Base-by-base conservation (phyloP, 2,113 vertebrate genomes). In the Vulpes vulpes region DNA sequence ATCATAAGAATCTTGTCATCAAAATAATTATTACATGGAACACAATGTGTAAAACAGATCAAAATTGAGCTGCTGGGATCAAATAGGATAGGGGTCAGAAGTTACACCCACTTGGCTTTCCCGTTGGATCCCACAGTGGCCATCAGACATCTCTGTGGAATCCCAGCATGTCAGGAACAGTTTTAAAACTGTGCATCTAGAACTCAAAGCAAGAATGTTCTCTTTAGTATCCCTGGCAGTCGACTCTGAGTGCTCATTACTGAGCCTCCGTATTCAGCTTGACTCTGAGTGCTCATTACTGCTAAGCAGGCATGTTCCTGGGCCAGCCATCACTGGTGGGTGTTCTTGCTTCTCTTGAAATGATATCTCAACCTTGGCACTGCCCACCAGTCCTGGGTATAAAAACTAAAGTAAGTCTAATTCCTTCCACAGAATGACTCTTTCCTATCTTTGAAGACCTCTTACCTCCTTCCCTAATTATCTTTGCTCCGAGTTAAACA, bases 331-430 rank as follows among this genome's bases (percentile, higher is more conserved):
- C 62, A 53, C 19, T n/a, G 57, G 25, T 5, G 30, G 35, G 3
- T 35, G 0, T 55, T 87, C 30, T 85, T 87, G 55, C 30, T 69
- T 76, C 71, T 89, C 88, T 53, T 80, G 11, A 27, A 62, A 11
- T 0, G 2, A 74, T 57, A 57, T 51, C 23, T 86, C 51, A 81
- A 51, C n/a, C 23, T 14, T 71, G 32, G 14, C 19, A 87, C 65
- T 49, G 35, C 22, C 22, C 14, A 60, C 32, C n/a, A 10, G 35
- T 65, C 16, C 62, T 83, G 20, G 20, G 17, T 57, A 2, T 11
- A 67, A 89, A 96, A 94, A 38, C 71, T 8, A 95, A 95, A 96
- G 55, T 76, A 71, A 82, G 27, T 38, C 38, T 69, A 80, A 91
- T 67, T 94, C 27, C 35, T 95, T 88, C 81, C 27, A 60, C 19